Evolutionary conservation across 2,888 invertebrate species (phyloP).

Genomic region (Trichopria drosophilae): DNA sequence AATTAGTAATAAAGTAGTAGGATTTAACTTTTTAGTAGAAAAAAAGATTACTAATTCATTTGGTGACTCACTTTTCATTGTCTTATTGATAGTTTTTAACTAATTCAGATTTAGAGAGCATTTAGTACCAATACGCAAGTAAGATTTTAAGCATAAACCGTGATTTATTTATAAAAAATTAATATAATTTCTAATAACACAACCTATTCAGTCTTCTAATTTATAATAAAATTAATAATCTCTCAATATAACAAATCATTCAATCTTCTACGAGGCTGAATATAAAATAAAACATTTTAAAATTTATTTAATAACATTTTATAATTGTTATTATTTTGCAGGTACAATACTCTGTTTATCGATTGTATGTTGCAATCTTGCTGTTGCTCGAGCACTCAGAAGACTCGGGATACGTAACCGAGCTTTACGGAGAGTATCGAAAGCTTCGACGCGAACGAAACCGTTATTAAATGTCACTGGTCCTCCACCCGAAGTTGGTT

Average conservation of each 20-base stretch:
- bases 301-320: neutral
- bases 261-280: too few species aligned
- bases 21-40: too few species aligned
- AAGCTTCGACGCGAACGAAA: slow-evolving; percentile 51
- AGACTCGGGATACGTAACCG: slow-evolving; percentile 59
- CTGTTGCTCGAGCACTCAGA: slow-evolving; percentile 76
- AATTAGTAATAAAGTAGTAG: too few species aligned
- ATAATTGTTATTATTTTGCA: slow-evolving; percentile 50
- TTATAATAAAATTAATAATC: slow-evolving; percentile 1
- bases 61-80: too few species aligned
- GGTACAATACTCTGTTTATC: slow-evolving; percentile 73
- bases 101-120: too few species aligned
- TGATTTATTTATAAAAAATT: too few species aligned
- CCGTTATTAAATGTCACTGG: slow-evolving; percentile 43
- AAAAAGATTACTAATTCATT: too few species aligned
- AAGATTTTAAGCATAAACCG: too few species aligned
- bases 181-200: too few species aligned
- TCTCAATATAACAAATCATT: neutral
- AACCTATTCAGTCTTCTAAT: too few species aligned
- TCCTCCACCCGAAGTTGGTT: slow-evolving; percentile 47
- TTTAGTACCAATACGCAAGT: too few species aligned
- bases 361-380: slow-evolving; percentile 81
- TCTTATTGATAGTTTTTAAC: too few species aligned
- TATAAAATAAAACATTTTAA: neutral
- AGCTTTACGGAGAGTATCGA: slow-evolving; percentile 49